Conservation (phyloP, 2,797 vertebrate genomes). For the Sciaenops ocellatus region DNA sequence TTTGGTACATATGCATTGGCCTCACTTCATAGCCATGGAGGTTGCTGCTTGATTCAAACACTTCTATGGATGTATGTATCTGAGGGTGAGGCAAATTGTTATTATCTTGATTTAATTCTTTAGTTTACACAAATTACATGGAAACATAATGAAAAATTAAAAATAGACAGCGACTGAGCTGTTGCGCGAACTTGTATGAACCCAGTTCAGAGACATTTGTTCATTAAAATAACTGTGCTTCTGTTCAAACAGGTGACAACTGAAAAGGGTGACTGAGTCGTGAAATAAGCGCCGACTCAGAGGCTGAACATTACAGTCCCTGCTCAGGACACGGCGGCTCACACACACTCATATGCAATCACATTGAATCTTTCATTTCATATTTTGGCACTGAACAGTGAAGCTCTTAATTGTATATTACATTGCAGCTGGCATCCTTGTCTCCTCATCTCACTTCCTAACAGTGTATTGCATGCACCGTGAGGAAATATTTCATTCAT, state of each 20-base stretch:
- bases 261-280: constrained; percentile 3
- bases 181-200: constrained; percentile 5
- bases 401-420: constrained; percentile 76
- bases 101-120: neutral
- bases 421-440: constrained; percentile 66
- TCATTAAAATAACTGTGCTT: constrained; percentile 27
- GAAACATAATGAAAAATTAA: constrained; percentile 6
- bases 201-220: constrained; percentile 16
- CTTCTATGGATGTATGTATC: neutral
- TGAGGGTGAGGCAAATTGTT: neutral
- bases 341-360: constrained; percentile 37
- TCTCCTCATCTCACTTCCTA: constrained; percentile 44
- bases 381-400: constrained; percentile 65
- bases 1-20: no score
- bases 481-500: constrained; percentile 59
- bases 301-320: constrained; percentile 22
- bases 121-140: neutral
- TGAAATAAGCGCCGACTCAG: constrained; percentile 38
- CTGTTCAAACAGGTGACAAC: constrained; percentile 37
- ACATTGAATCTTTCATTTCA: constrained; percentile 71
- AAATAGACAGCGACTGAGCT: constrained; percentile 16
- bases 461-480: constrained; percentile 34
- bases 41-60: neutral
- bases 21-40: no score
- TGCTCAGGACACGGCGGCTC: constrained; percentile 31